Evolutionary conservation across 2,888 invertebrate genomes (phyloP).

Genomic region (Sepiola atlantica): DNA sequence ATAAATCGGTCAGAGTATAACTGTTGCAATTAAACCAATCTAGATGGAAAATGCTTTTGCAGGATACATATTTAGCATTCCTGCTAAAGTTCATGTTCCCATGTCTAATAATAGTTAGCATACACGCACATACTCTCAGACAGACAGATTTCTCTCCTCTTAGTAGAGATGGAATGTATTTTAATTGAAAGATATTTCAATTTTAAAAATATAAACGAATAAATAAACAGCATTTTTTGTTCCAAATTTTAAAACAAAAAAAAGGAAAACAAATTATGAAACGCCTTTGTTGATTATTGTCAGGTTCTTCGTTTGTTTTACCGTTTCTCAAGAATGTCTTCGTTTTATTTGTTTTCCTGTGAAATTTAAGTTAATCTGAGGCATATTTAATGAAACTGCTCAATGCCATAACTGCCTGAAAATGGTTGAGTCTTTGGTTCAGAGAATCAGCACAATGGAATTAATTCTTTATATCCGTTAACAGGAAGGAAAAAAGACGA

Average conservation of each 20-base stretch:
- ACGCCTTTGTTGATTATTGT: not conserved
- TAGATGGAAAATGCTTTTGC: too few relatives aligned
- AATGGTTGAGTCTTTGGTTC: not conserved
- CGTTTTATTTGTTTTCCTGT: not conserved
- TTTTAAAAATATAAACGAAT: not conserved
- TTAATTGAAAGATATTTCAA: too few relatives aligned
- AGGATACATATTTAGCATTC: too few relatives aligned
- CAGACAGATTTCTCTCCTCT: too few relatives aligned
- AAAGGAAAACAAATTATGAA: not conserved
- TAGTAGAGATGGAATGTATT: too few relatives aligned
- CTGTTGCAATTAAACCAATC: too few relatives aligned
- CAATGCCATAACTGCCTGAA: not conserved
- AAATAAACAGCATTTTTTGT: not conserved
- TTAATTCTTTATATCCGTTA: not conserved
- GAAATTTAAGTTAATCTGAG: not conserved
- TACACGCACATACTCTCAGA: too few relatives aligned
- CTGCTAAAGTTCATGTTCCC: too few relatives aligned
- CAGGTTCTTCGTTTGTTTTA: not conserved
- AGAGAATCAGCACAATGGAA: not conserved
- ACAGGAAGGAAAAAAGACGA: constrained; percentile 7
- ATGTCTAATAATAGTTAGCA: too few relatives aligned
- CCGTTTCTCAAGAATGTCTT: not conserved
- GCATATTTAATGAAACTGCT: not conserved
- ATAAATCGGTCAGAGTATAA: too few relatives aligned
- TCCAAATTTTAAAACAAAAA: not conserved